Percentiles rank a stretch among this genome's conserved stretches.
Evolutionary conservation across 2,113 vertebrate species (phyloP).

Genomic region (Sylvia atricapilla): DNA sequence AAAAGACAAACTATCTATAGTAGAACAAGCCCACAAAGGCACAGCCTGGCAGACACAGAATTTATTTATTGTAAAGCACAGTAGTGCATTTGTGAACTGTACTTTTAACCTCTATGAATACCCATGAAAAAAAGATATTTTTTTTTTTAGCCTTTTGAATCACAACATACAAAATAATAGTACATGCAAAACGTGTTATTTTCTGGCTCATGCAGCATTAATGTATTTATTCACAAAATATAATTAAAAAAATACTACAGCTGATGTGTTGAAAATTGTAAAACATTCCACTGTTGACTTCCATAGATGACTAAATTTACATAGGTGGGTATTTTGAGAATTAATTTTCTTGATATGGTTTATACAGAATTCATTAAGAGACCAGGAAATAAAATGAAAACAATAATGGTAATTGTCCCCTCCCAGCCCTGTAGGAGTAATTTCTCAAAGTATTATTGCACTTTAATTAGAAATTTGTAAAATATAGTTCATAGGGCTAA

Average conservation of each 20-base stretch:
- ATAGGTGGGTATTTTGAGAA: neutral
- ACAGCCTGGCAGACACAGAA: neutral
- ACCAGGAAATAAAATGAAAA: neutral
- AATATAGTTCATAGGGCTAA: neutral
- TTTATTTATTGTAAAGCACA: neutral
- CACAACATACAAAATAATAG: neutral
- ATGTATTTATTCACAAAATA: neutral
- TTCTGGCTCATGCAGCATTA: neutral
- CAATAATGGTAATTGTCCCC: neutral
- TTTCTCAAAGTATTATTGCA: constrained; percentile 1
- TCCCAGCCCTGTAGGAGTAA: neutral
- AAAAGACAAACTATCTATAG: neutral
- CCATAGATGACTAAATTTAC: neutral
- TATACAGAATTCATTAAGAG: neutral
- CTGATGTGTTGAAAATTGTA: neutral
- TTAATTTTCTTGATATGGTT: neutral
- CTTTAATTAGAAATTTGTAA: neutral
- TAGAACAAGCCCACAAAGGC: neutral
- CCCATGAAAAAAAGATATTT: neutral
- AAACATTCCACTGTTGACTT: neutral
- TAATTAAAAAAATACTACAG: neutral
- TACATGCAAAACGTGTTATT: neutral
- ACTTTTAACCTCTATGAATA: neutral
- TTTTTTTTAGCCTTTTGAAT: neutral
- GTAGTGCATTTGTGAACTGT: neutral